Evolutionary conservation across 1,140 invertebrate genomes (phyloP).

Genomic region (Acromyrmex charruanus): DNA sequence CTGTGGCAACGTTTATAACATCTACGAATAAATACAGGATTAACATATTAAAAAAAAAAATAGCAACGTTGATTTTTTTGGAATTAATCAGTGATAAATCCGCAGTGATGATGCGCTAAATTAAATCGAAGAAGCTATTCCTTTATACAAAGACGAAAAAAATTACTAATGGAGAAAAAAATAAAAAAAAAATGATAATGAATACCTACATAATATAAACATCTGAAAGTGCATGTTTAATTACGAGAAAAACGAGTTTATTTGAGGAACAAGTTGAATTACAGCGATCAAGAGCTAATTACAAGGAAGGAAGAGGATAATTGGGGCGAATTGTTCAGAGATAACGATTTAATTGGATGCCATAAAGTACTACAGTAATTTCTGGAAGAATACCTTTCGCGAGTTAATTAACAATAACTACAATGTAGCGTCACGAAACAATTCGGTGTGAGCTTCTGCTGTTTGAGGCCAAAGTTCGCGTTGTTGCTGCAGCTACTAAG

Average conservation of each 20-base stretch:
- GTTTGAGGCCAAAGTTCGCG: constrained; percentile 21
- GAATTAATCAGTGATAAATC: background rate
- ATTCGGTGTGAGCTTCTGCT: constrained; percentile 10
- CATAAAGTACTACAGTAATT: constrained; percentile 11
- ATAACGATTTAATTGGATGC: constrained; percentile 12
- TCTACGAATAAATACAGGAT: background rate
- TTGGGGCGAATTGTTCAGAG: constrained; percentile 22
- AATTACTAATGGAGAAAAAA: background rate
- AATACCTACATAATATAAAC: background rate
- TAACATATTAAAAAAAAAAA: background rate
- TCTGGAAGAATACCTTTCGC: constrained; percentile 8
- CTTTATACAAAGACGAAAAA: background rate
- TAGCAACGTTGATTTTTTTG: background rate
- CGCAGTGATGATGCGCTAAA: background rate
- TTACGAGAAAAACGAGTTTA: background rate
- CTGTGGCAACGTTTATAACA: background rate
- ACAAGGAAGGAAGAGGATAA: constrained; percentile 13
- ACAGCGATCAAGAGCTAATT: background rate
- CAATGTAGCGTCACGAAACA: background rate
- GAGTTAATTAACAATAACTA: constrained; percentile 17
- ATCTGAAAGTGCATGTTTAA: constrained; percentile 7
- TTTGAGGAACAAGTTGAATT: constrained; percentile 32
- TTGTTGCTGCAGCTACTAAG: background rate
- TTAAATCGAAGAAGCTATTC: background rate
- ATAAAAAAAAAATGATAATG: background rate